Evolutionary conservation across 2,888 invertebrate species (phyloP).

Genomic region (Oxyteleia sp.): DNA sequence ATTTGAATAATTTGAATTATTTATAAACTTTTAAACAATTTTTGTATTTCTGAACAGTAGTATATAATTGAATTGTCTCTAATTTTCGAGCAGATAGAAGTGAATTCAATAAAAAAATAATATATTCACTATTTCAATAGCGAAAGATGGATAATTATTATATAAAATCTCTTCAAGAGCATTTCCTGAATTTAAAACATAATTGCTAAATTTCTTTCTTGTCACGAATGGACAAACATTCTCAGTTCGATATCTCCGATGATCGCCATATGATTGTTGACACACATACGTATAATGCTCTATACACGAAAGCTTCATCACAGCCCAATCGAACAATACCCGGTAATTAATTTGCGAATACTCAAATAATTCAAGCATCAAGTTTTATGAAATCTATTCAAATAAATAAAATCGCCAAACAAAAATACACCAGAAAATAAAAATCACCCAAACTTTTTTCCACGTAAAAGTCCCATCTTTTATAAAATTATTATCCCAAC

Average conservation of each 20-base stretch:
- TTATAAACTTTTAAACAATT: no score
- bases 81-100: no score
- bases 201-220: constrained; percentile 55
- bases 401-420: constrained; percentile 29
- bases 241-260: constrained; percentile 64
- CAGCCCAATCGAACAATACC: constrained; percentile 64
- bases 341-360: constrained; percentile 67
- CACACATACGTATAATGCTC: constrained; percentile 67
- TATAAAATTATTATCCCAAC: not conserved
- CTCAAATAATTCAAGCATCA: constrained; percentile 64
- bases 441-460: not conserved
- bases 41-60: no score
- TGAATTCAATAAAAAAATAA: not conserved
- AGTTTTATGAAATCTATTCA: constrained; percentile 49
- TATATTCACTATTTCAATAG: not conserved
- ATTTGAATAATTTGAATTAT: no score
- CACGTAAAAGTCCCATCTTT: not conserved
- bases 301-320: constrained; percentile 64
- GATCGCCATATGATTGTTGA: constrained; percentile 69
- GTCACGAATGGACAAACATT: constrained; percentile 49
- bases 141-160: not conserved
- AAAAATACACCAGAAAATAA: constrained; percentile 14
- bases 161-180: not conserved
- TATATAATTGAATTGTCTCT: no score
- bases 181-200: not conserved